Evolutionary conservation across 2,888 invertebrate species (phyloP).

Genomic region (Autographa gamma): DNA sequence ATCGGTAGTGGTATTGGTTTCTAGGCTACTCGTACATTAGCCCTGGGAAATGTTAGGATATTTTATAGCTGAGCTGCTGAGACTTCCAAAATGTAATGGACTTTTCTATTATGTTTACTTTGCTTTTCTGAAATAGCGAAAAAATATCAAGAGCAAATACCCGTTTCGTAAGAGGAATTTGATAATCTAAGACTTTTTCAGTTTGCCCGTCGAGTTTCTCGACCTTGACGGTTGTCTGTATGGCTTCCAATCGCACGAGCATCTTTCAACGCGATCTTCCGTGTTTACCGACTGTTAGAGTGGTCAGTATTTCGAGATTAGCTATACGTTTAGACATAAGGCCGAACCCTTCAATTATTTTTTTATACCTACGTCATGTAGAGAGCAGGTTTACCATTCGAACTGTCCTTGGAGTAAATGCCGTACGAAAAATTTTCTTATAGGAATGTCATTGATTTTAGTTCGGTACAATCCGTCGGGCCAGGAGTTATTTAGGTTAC

Average conservation of each 20-base stretch:
- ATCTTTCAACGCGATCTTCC: slow-evolving; percentile 2
- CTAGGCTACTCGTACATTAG: too few relatives aligned
- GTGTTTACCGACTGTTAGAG: slow-evolving; percentile 1
- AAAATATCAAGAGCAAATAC: not conserved
- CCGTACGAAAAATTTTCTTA: not conserved
- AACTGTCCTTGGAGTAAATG: not conserved
- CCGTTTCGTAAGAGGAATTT: not conserved
- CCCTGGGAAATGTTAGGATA: too few relatives aligned
- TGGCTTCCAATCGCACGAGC: slow-evolving; percentile 4
- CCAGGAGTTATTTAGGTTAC: not conserved
- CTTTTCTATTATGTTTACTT: too few relatives aligned
- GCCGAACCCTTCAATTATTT: not conserved
- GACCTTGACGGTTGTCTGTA: slow-evolving; percentile 3
- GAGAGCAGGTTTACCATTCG: not conserved
- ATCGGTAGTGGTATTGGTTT: too few relatives aligned
- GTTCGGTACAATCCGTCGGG: not conserved
- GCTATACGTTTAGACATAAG: not conserved
- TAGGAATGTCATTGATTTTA: too few relatives aligned
- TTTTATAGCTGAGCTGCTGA: too few relatives aligned
- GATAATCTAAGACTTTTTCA: not conserved
- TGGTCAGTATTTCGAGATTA: not conserved
- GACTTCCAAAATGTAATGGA: too few relatives aligned
- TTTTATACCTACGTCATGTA: not conserved
- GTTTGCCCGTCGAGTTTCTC: not conserved
- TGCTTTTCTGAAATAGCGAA: too few relatives aligned